Evolutionary conservation across 1,140 invertebrate species (phyloP), one percentile per base, ranked within the genome.

Genomic region (Caenorhabditis inopinata): DNA sequence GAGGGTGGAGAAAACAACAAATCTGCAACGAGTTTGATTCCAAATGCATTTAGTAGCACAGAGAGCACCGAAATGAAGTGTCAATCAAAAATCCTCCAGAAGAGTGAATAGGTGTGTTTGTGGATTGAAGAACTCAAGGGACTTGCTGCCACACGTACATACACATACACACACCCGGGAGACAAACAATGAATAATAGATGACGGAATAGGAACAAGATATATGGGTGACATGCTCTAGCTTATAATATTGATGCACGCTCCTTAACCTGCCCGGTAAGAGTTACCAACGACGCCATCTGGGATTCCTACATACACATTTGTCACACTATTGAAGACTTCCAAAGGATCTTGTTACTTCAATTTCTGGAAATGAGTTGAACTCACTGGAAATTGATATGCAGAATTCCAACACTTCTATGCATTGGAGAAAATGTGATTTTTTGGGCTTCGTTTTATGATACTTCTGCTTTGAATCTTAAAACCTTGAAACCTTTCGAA

Each of bases 111-210:
- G 58, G 58, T 68, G 58, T 68, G 58, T 68, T 68, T 68, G 58
- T 68, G 58, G 16, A 68, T 68, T 68, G 58, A 68, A 68, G 58
- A 68, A 32, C 58, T 68, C 38, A n/a, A 18, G 49, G 58, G 58
- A 68, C 58, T 32, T 68, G 58, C 58, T 68, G 58, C 29, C 58
- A 68, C 58, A 68, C 51, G 32, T 32, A 58, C 58, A 68, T 68
- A n/a, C 58, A 32, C 38, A 68, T 32, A n/a, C n/a, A n/a, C n/a
- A n/a, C n/a, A n/a, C 58, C 58, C n/a, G 38, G 58, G 58, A 68
- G 58, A 68, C 58, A 68, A 68, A 68, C 58, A 68, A 68, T 68
- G 58, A 68, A 68, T 68, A 68, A 68, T 68, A 68, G 58, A 68
- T 68, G 58, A 68, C 58, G n/a, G 38, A 68, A 68, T 68, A 18